Base-by-base conservation (phyloP, 2,797 vertebrate species). In the Ispidina lecontei region DNA sequence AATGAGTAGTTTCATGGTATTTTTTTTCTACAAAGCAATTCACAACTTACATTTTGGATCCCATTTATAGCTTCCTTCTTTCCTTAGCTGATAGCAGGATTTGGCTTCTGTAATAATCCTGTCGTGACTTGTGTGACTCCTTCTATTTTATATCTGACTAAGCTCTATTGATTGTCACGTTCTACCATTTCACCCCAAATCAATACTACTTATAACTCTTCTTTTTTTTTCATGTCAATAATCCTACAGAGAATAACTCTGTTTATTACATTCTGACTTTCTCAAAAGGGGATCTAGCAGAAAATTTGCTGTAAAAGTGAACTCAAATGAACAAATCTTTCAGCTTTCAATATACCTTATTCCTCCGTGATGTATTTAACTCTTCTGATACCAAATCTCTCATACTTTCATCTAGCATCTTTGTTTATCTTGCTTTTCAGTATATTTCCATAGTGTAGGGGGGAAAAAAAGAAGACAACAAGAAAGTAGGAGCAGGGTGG, bases 131-230 rank as follows among this genome's bases (percentile, higher is more conserved):
- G 58, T 86, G 69, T 89, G 88, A 79, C 78, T 91, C 44, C 37
- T 62, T 84, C 86, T 92, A 56, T 86, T 94, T 94, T 89, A 65
- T 94, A 84, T 94, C 84, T 91, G 75, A 83, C 90, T 96, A 95
- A 94, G 74, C 87, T 89, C 39, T 95, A 94, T 94, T 94, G 90
- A 91, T 94, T 90, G 88, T 89, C 84, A 91, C 44, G 1, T 88
- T 93, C 65, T 90, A 77, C 89, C 75, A 31, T 86, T 95, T 96
- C 84, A 92, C 85, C 87, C 64, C 43, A 62, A 92, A 89, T 94
- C 94, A 92, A 94, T 95, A 94, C 82, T 91, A 86, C 81, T 94
- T 91, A 93, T 71, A 92, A 87, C 52, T 85, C 73, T 75, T 69
- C 22, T 65, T 47, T 67, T 49, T 74, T 64, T 84, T 73, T 20